Evolutionary conservation across 2,113 vertebrate genomes (phyloP).

Genomic region (Hucho hucho): DNA sequence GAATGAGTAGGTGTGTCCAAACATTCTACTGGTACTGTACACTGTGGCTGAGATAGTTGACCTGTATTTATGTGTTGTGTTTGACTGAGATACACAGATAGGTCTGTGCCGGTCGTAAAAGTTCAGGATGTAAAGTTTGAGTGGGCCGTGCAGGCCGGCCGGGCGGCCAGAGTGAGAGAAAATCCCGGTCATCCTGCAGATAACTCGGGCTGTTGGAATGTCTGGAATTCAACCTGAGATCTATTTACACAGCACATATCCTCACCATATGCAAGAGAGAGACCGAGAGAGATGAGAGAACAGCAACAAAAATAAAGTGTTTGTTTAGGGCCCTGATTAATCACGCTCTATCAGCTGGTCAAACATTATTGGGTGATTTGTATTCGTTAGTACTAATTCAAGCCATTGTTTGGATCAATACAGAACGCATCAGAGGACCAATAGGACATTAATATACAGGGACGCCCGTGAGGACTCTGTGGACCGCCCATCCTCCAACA

Average conservation of each 20-base stretch:
- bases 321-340: not conserved
- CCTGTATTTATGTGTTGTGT: constrained; percentile 15
- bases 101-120: not conserved
- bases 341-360: constrained; percentile 27
- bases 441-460: constrained; percentile 5
- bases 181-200: constrained; percentile 36
- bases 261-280: too few species aligned
- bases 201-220: constrained; percentile 67
- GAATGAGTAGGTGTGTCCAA: too few species aligned
- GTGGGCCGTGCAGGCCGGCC: not conserved
- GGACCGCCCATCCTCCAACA: too few species aligned
- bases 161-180: constrained; percentile 27
- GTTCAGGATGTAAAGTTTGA: not conserved
- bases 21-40: too few species aligned
- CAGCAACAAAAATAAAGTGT: constrained; percentile 2
- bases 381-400: constrained; percentile 32
- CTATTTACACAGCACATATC: too few species aligned
- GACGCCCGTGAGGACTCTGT: too few species aligned
- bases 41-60: not conserved
- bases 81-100: constrained; percentile 15
- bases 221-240: constrained; percentile 57
- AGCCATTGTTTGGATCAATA: constrained; percentile 42
- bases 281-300: not conserved
- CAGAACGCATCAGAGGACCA: constrained; percentile 23
- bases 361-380: constrained; percentile 45